Evolutionary conservation across 2,888 invertebrate species (phyloP), one percentile per base, ranked within the genome.

Genomic region (Mythimna impura): DNA sequence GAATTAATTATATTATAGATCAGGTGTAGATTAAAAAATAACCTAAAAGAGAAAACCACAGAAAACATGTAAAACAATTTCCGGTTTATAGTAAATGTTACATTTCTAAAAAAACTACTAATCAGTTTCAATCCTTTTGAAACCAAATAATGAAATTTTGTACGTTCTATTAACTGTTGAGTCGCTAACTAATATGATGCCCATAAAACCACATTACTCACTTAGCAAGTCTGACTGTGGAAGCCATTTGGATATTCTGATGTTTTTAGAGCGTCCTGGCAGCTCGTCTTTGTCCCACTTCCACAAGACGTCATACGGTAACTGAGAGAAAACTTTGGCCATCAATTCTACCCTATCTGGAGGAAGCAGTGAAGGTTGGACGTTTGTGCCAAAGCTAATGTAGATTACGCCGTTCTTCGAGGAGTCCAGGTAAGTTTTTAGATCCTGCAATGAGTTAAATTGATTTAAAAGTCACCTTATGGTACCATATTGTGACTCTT

Each of bases 331-430:
- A 1, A 91, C 93, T 52, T 88, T 89, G 0, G 91, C 62, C 12
- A 96, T 81, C 1, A 85, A 79, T 50, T 90, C 78, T 3, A 92
- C 80, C 67, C 82, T 91, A 55, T 93, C 88, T n/a, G 85, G 78
- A 1, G 94, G 89, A 30, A 96, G 79, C 0, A 88, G 40, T 0
- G 91, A 88, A 6, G 93, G 89, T 43, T 89, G 86, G 0, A 93
- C 89, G 55, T 93, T 94, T 9, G 95, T 93, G 0, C 96, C 96
- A 74, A 95, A 91, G 82, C 96, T 96, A 34, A 96, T 89, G 80
- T 93, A 95, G 25, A 96, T 92, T 0, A 95, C 94, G 0, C 96
- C 96, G 43, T 92, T 84, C 47, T 89, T 88, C 1, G 95, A 93
- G 3, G 89, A 88, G 73, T 95, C 93, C 17, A 96, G 75, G 76